phyloP scores from a whole-genome alignment of 2,113 vertebrate species.

The Taurulus bubalis region DNA sequence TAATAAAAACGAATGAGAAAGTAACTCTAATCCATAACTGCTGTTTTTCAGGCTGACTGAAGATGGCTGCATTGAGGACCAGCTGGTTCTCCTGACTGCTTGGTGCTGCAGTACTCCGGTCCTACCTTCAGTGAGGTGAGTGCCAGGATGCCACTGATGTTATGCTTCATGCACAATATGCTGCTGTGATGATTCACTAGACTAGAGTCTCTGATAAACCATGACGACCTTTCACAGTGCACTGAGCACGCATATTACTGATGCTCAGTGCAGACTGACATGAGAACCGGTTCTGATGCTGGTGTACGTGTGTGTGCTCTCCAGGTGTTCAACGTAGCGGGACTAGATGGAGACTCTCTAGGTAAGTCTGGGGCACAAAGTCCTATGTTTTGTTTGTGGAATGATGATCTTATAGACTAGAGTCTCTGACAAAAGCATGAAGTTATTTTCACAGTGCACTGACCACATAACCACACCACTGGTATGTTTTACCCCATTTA shows the following conservation, averaged over 20 bases:
- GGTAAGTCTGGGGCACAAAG: conserved; percentile 14
- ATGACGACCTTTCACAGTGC: conserved; percentile 77
- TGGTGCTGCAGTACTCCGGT: too few relatives aligned
- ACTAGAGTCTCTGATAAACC: conserved; percentile 76
- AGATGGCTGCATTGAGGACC: neutral
- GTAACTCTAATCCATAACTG: too few relatives aligned
- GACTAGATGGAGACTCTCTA: neutral
- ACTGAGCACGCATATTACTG: conserved; percentile 40
- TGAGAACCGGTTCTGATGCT: neutral
- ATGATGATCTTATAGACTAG: conserved; percentile 71
- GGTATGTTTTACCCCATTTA: neutral
- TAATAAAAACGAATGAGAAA: neutral
- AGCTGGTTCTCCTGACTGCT: neutral
- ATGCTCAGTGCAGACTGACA: accelerated
- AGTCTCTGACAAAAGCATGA: conserved; percentile 70
- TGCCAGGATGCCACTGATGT: neutral
- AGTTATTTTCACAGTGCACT: conserved; percentile 65
- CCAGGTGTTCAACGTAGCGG: neutral
- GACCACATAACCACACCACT: conserved; percentile 52
- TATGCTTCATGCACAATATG: neutral
- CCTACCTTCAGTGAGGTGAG: too few relatives aligned
- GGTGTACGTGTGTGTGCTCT: neutral
- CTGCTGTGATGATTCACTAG: conserved; percentile 68
- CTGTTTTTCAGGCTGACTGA: neutral
- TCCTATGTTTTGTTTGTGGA: conserved; percentile 38